Percentiles rank a stretch among this genome's conserved stretches.
Evolutionary conservation across 2,797 vertebrate genomes (phyloP).

Genomic region (Acipenser transmontanus): DNA sequence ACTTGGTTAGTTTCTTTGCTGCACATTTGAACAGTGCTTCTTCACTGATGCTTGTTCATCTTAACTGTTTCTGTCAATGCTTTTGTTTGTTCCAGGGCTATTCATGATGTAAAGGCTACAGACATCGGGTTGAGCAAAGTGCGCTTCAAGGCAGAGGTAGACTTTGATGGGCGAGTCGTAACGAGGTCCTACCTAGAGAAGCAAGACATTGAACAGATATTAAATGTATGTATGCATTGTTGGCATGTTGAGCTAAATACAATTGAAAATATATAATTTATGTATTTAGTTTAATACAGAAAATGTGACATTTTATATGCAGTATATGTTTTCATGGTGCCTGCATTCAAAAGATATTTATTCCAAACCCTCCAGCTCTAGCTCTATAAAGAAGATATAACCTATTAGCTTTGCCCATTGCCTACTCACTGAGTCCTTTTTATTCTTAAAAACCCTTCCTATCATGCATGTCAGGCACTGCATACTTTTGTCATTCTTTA

Average conservation of each 20-base stretch:
- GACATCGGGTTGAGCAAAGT: conserved; percentile 95
- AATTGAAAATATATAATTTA: too few species aligned
- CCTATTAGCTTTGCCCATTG: too few species aligned
- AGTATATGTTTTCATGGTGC: too few species aligned
- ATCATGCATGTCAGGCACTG: background rate
- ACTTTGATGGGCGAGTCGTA: conserved; percentile 95
- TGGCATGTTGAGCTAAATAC: too few species aligned
- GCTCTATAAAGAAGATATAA: too few species aligned
- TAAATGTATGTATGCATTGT: conserved; percentile 66
- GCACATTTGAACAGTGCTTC: too few species aligned
- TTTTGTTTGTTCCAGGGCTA: conserved; percentile 66
- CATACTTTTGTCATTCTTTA: background rate
- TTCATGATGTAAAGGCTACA: conserved; percentile 97
- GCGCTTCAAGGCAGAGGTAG: conserved; percentile 96
- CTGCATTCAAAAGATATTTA: too few species aligned
- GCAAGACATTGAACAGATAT: conserved; percentile 93
- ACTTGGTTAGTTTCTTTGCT: too few species aligned
- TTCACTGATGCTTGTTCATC: background rate
- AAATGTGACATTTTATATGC: too few species aligned
- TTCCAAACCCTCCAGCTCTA: too few species aligned
- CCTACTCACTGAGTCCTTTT: background rate
- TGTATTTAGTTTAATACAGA: too few species aligned
- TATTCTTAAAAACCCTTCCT: background rate
- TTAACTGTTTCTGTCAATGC: too few species aligned
- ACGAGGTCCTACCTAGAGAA: conserved; percentile 96